Evolutionary conservation across 2,888 invertebrate species (phyloP).

Genomic region (Listrodromus nycthemerus): DNA sequence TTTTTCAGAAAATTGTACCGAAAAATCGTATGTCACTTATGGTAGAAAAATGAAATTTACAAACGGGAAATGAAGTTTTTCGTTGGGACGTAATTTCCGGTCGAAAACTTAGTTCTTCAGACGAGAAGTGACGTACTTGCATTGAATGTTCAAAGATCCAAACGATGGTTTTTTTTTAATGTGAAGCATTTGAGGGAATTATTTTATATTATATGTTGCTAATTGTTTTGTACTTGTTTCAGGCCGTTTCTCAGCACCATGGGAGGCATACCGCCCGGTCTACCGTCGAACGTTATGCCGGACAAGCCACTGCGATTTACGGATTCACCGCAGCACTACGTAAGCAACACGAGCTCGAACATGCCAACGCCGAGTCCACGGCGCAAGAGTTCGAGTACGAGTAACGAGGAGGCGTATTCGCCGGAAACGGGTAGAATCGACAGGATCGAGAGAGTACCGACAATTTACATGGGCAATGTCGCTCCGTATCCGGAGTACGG

Average conservation of each 20-base stretch:
- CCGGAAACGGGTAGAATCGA: conserved; percentile 76
- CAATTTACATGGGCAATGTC: conserved; percentile 79
- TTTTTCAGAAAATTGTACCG: no score
- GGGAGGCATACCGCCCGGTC: conserved; percentile 81
- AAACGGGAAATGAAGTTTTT: neutral
- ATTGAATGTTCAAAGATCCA: neutral
- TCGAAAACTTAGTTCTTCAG: neutral
- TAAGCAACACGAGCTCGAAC: conserved; percentile 85
- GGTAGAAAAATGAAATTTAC: neutral
- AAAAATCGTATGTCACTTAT: neutral
- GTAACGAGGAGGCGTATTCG: conserved; percentile 88
- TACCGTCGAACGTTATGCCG: conserved; percentile 77
- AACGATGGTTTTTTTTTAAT: neutral
- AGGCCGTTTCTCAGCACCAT: conserved; percentile 82
- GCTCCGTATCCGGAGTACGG: conserved; percentile 80
- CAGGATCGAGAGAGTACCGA: conserved; percentile 80
- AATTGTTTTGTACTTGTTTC: conserved; percentile 31
- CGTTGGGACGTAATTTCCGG: no score
- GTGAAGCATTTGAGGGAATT: neutral
- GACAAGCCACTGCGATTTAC: conserved; percentile 89
- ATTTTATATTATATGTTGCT: neutral
- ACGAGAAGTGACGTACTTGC: neutral
- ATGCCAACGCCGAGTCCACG: conserved; percentile 89
- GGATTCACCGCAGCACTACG: conserved; percentile 90
- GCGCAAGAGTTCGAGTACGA: conserved; percentile 89